A percentile compares a stretch with the other conserved stretches of the same genome.
Evolutionary conservation across 2,888 invertebrate genomes (phyloP).

Genomic region (Chydorus sphaericus): DNA sequence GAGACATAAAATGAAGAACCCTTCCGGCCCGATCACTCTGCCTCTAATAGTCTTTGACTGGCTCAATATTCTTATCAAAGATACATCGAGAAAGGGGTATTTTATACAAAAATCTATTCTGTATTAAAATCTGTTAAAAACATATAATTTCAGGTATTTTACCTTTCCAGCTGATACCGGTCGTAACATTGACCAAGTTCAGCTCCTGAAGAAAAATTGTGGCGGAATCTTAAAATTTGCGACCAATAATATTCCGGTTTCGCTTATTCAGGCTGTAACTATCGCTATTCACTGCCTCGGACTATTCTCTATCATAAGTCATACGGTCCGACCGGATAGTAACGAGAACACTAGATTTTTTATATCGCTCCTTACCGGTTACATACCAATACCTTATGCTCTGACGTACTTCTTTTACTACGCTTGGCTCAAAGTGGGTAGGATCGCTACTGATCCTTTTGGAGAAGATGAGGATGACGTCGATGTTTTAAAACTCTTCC

Average conservation of each 20-base stretch:
- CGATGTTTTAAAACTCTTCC: background rate
- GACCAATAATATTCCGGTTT: background rate
- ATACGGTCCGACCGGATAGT: too few relatives aligned
- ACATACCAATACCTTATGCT: background rate
- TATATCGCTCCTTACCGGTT: background rate
- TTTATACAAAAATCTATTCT: too few relatives aligned
- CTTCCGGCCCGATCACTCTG: background rate
- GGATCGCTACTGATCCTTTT: slow-evolving; percentile 2
- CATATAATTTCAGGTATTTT: too few relatives aligned
- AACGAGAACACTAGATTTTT: too few relatives aligned
- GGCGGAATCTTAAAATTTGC: background rate
- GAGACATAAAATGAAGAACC: background rate
- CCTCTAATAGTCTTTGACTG: background rate
- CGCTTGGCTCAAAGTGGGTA: slow-evolving; percentile 5
- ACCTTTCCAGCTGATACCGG: background rate
- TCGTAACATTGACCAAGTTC: background rate
- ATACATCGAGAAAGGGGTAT: background rate
- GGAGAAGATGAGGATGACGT: slow-evolving; percentile 21
- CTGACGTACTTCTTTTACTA: slow-evolving; percentile 3
- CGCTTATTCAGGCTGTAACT: background rate
- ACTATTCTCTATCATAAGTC: background rate
- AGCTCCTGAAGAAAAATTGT: background rate
- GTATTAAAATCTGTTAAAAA: too few relatives aligned
- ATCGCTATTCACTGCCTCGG: background rate
- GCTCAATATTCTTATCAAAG: background rate